phyloP scores from a whole-genome alignment of 1,140 invertebrate species.

The Drosophila erecta region DNA sequence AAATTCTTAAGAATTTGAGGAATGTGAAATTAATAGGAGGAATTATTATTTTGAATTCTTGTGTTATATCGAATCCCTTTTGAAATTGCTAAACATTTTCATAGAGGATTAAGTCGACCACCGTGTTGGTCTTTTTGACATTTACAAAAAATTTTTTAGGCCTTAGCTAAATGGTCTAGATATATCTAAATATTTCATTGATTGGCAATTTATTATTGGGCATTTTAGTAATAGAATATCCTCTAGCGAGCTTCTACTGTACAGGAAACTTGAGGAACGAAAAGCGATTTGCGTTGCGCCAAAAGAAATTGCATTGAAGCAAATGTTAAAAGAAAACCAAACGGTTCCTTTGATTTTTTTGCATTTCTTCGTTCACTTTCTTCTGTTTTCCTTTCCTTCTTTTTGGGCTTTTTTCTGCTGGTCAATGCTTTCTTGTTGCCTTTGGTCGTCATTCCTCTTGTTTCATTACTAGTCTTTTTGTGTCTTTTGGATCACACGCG shows the following conservation, averaged over 20 bases:
- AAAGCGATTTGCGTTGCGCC: conserved; percentile 16
- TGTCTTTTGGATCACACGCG: conserved; percentile 30
- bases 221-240: no score
- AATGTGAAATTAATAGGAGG: no score
- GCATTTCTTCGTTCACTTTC: conserved; percentile 4
- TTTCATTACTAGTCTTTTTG: conserved; percentile 9
- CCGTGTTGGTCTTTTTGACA: not conserved
- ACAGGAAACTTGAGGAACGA: conserved; percentile 12
- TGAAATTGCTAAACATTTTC: no score
- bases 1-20: no score
- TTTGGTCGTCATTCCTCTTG: conserved; percentile 44
- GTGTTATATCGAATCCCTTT: no score
- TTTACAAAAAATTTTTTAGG: not conserved
- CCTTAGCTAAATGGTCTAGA: no score
- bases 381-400: conserved; percentile 29
- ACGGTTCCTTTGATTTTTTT: conserved; percentile 2
- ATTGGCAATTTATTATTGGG: no score
- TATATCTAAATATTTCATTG: no score
- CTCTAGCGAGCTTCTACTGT: conserved; percentile 28
- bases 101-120: not conserved
- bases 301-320: conserved; percentile 1
- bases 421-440: conserved; percentile 40
- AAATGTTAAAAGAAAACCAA: conserved; percentile 16
- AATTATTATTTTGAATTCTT: no score
- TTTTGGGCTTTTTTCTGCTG: conserved; percentile 23